Evolutionary conservation across 35 echinoderm and acorn worm species (phyloP).

Genomic region (Acanthaster planci): DNA sequence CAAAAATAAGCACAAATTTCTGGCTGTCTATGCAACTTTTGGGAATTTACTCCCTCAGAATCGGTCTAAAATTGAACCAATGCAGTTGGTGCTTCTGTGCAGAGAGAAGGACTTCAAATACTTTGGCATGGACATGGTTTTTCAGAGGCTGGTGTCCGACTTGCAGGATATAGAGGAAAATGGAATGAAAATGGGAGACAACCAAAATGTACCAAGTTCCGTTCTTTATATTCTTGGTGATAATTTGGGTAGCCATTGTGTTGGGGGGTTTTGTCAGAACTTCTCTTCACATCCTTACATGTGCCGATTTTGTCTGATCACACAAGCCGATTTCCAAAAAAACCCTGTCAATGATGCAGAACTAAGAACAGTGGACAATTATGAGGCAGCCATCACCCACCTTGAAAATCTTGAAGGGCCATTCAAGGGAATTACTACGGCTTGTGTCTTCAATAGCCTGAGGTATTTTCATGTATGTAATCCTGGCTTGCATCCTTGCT

Average conservation of each 20-base stretch:
- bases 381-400: not conserved
- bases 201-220: not conserved
- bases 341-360: conserved; percentile 13
- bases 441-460: conserved; percentile 57
- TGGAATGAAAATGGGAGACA: conserved; percentile 22
- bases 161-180: conserved; percentile 47
- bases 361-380: conserved; percentile 21
- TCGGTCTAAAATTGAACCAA: conserved; percentile 57
- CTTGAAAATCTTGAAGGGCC: not conserved
- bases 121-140: conserved; percentile 39
- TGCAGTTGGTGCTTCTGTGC: conserved; percentile 49
- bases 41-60: conserved; percentile 50
- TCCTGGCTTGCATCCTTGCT: conserved; percentile 59
- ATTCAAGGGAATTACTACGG: conserved; percentile 47
- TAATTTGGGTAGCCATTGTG: conserved; percentile 18
- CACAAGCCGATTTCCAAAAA: conserved; percentile 25
- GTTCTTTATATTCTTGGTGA: not conserved
- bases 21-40: conserved; percentile 68
- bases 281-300: not conserved
- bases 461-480: conserved; percentile 75
- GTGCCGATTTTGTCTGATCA: conserved; percentile 30
- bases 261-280: conserved; percentile 29
- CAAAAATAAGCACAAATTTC: conserved; percentile 70
- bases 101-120: conserved; percentile 60
- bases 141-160: conserved; percentile 38